Percentiles rank a stretch among this genome's conserved stretches.
Evolutionary conservation across 2,113 vertebrate genomes (phyloP).

Genomic region (Erythrocebus patas): DNA sequence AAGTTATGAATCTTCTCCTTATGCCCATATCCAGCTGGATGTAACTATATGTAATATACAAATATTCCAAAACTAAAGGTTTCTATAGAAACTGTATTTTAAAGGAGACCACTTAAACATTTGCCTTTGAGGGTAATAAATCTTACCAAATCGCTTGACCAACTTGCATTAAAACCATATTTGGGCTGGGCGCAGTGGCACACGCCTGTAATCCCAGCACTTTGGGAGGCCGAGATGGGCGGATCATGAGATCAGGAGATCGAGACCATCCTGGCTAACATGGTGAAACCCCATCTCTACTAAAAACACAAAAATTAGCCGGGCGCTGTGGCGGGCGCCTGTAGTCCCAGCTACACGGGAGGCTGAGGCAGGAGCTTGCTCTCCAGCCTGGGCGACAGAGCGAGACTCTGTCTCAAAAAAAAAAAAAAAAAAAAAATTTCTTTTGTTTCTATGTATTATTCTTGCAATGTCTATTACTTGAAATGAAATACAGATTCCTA

Average conservation of each 20-base stretch:
- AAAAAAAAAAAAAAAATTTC: not conserved
- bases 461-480: slow-evolving; percentile 51
- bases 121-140: slow-evolving; percentile 57
- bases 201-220: too few species aligned
- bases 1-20: slow-evolving; percentile 54
- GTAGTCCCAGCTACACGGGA: too few species aligned
- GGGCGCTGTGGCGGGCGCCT: too few species aligned
- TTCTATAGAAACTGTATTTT: slow-evolving; percentile 53
- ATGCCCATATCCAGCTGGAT: slow-evolving; percentile 59
- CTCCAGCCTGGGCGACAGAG: too few species aligned
- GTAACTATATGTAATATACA: slow-evolving; percentile 66
- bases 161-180: slow-evolving; percentile 12
- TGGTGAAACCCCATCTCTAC: too few species aligned
- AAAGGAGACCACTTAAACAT: slow-evolving; percentile 49
- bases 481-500: slow-evolving; percentile 67
- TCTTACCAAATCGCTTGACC: slow-evolving; percentile 59
- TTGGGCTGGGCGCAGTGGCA: too few species aligned
- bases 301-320: too few species aligned
- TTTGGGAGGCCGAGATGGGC: too few species aligned
- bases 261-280: too few species aligned
- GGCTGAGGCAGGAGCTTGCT: too few species aligned
- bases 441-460: slow-evolving; percentile 73
- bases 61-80: slow-evolving; percentile 65
- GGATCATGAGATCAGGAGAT: too few species aligned
- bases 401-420: too few species aligned